Percentiles rank a stretch among this genome's conserved stretches.
Evolutionary conservation across 2,888 invertebrate genomes (phyloP).

Genomic region (Epiblema foenella): DNA sequence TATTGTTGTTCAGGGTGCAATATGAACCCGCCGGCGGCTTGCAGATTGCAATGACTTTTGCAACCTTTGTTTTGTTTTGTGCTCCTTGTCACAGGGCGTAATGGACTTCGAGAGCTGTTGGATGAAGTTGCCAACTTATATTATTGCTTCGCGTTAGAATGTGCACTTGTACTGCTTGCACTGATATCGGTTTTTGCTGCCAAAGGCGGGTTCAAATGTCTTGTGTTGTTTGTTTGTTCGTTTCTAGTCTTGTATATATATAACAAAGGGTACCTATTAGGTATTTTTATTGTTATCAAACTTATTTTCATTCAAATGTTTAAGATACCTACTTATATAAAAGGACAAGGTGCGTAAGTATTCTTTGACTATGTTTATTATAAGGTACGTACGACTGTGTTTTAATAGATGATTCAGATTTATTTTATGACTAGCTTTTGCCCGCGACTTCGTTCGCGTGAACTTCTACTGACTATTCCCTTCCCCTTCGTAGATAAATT

Average conservation of each 20-base stretch:
- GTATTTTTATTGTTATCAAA: no score
- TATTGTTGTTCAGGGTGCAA: conserved; percentile 69
- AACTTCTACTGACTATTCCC: no score
- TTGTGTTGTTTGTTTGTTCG: conserved; percentile 10
- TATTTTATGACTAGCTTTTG: no score
- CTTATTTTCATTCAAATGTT: no score
- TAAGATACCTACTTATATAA: no score
- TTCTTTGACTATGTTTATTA: no score
- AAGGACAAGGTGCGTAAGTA: no score
- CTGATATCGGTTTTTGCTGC: conserved; percentile 8
- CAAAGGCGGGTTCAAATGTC: neutral
- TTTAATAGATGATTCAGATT: no score
- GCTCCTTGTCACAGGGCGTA: conserved; percentile 39
- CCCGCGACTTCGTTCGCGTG: no score
- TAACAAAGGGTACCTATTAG: no score
- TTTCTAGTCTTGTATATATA: neutral
- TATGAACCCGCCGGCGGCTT: conserved; percentile 64
- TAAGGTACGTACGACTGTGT: no score
- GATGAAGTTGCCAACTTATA: conserved; percentile 44
- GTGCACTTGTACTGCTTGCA: conserved; percentile 1
- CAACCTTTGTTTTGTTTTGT: conserved; percentile 58
- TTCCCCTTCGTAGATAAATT: no score
- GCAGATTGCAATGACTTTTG: conserved; percentile 71
- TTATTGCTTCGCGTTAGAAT: conserved; percentile 39
- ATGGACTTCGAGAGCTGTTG: conserved; percentile 45